These are phyloP conservation scores for Helogale parvula DNA, from an alignment of 2,113 vertebrate genomes.

Conservation along the genomic window DNA sequence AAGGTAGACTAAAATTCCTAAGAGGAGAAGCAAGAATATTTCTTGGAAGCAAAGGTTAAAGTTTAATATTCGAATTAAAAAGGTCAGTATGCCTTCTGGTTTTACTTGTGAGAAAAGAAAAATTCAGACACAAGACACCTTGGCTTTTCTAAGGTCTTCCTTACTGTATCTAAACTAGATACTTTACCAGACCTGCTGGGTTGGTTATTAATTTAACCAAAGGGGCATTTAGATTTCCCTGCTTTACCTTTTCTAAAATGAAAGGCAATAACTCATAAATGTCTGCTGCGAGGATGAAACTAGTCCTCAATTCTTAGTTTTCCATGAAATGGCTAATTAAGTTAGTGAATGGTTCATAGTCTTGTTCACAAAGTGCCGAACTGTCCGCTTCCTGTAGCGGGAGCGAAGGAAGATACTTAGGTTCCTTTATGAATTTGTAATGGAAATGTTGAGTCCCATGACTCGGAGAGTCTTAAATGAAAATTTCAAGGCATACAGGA, in stretches of 20 bases:
- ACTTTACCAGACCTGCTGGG: not conserved
- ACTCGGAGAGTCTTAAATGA: not conserved
- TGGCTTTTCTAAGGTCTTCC: not conserved
- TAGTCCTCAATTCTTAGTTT: constrained; percentile 15
- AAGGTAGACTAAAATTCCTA: not conserved
- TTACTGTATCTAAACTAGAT: not conserved
- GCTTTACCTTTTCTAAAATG: constrained; percentile 7
- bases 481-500: constrained; percentile 23
- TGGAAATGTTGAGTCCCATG: constrained; percentile 49
- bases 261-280: not conserved
- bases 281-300: not conserved
- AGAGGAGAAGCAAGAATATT: not conserved
- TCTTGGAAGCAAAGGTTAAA: not conserved
- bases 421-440: constrained; percentile 61
- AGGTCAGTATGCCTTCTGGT: not conserved
- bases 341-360: constrained; percentile 17
- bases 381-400: constrained; percentile 55
- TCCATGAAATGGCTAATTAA: constrained; percentile 38
- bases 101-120: constrained; percentile 13
- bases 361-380: constrained; percentile 56
- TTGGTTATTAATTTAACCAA: not conserved
- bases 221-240: not conserved
- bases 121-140: not conserved
- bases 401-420: constrained; percentile 49
- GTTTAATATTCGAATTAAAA: not conserved